Evolutionary conservation across 1,140 invertebrate genomes (phyloP).

Genomic region (Drosophila ananassae): DNA sequence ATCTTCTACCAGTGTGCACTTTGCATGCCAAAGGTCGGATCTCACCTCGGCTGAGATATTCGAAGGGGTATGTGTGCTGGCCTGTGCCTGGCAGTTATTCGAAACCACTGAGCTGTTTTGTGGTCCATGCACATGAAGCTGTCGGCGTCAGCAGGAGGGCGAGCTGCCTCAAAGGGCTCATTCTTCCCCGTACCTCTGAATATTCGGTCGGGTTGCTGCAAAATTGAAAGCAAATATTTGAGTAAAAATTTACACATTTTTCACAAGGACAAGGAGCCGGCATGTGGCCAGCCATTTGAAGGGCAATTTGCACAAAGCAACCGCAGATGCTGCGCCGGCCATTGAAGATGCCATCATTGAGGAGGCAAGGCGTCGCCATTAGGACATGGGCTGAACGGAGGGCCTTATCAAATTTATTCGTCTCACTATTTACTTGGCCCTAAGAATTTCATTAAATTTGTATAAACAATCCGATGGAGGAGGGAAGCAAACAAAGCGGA

Average conservation of each 20-base stretch:
- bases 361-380: slow-evolving; percentile 9
- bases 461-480: slow-evolving; percentile 33
- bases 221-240: slow-evolving; percentile 83
- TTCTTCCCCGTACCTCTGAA: not conserved
- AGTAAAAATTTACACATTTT: slow-evolving; percentile 76
- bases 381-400: not conserved
- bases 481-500: slow-evolving; percentile 34
- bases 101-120: slow-evolving; percentile 77
- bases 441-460: slow-evolving; percentile 61
- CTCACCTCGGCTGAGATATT: slow-evolving; percentile 38
- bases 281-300: slow-evolving; percentile 46
- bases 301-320: slow-evolving; percentile 62
- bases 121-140: slow-evolving; percentile 72
- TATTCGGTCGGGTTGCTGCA: slow-evolving; percentile 18
- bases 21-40: slow-evolving; percentile 14
- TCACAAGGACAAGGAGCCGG: slow-evolving; percentile 24
- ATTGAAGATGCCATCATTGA: slow-evolving; percentile 25
- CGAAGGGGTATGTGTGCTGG: slow-evolving; percentile 15
- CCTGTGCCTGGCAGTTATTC: slow-evolving; percentile 69
- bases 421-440: slow-evolving; percentile 47
- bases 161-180: slow-evolving; percentile 38
- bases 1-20: not conserved
- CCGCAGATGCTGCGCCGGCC: slow-evolving; percentile 45
- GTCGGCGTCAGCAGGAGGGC: slow-evolving; percentile 51
- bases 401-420: slow-evolving; percentile 39